phyloP scores from a whole-genome alignment of 2,797 vertebrate species.

The Mormyrops attenuatus region DNA sequence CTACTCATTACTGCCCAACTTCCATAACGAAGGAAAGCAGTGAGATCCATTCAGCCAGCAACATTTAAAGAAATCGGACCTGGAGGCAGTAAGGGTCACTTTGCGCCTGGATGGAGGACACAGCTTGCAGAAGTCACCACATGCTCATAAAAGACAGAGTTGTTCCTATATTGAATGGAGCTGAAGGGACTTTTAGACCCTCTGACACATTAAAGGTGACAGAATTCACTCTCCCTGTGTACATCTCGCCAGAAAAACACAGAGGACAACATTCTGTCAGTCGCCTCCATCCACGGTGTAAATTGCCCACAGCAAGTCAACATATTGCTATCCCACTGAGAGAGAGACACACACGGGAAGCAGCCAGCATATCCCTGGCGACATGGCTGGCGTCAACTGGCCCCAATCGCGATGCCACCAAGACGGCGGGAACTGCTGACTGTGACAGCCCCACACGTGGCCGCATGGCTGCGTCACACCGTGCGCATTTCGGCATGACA shows the following conservation, averaged over 20 bases:
- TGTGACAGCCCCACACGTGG: not conserved
- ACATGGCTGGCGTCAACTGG: not conserved
- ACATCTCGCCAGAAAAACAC: not conserved
- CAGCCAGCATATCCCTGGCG: not conserved
- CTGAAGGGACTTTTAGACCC: not conserved
- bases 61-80: not conserved
- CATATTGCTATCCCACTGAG: not conserved
- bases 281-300: not conserved
- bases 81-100: not conserved
- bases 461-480: not conserved
- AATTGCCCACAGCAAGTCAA: not conserved
- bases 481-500: not conserved
- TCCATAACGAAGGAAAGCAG: not conserved
- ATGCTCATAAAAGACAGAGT: not conserved
- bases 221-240: not conserved
- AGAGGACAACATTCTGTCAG: not conserved
- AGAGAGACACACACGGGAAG: not conserved
- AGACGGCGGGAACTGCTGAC: not conserved
- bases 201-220: not conserved
- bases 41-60: not conserved
- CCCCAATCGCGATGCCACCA: not conserved
- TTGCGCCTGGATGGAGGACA: not conserved
- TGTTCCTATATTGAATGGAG: not conserved
- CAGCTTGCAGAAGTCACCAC: not conserved
- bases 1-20: not conserved